Base-by-base conservation (phyloP, 2,888 invertebrate species). In the Julus scandinavius region DNA sequence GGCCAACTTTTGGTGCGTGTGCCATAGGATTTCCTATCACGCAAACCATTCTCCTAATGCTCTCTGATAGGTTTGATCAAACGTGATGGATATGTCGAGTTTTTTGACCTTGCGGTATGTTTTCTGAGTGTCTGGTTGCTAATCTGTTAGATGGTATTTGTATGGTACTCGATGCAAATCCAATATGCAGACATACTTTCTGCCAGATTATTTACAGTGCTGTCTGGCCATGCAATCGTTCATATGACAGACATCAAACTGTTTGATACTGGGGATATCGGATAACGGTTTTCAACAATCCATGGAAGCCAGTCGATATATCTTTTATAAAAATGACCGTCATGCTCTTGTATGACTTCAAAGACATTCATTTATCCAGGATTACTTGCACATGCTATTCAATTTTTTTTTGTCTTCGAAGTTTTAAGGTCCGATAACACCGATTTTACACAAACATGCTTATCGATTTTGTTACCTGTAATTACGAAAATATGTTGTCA, bases 391-490 rank as follows among this genome's bases (percentile, higher is more conserved):
- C 5, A 17, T 17, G n/a, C 20, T 63, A 63, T 58, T 58, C 58
- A 58, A n/a, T n/a, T 58, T 58, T 58, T 58, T 17, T 45, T 45
- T 45, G 41, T 58, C 58, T 15, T 58, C 58, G 58, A 2, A 4
- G 58, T 58, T 17, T 58, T 5, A 45, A 45, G 17, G 58, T 58
- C 58, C 41, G 41, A 45, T 45, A 45, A 45, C 41, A 45, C 41
- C 41, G 41, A 17, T 58, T 58, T 58, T 17, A 58, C 58, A 15
- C 58, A 4, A 58, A 58, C 58, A 17, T 17, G 58, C 17, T 58
- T 58, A 58, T 63, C 20, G 63, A 63, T 63, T 63, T 63, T 63
- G 63, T 63, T 63, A 20, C n/a, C 63, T 20, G 63, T 20, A 63
- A 20, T 63, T 9, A 63, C 63, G 63, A 63, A 63, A 63, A 63